Conservation (phyloP, 1,140 invertebrate genomes). For the Trachymyrmex septentrionalis region DNA sequence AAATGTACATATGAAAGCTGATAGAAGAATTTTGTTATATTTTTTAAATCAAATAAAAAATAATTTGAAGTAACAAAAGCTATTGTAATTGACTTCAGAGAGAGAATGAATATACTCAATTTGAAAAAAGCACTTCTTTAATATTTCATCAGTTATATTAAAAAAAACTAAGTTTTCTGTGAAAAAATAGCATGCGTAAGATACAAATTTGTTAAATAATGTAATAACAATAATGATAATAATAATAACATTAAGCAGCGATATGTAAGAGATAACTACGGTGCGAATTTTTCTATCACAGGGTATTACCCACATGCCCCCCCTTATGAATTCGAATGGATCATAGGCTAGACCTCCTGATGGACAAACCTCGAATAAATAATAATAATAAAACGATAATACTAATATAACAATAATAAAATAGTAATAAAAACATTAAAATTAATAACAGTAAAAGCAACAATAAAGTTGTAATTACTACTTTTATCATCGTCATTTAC, state of each 20-base stretch:
- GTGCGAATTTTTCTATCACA: conserved; percentile 1
- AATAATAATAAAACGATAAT: conserved; percentile 16
- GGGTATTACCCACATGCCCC: conserved; percentile 13
- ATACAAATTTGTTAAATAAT: conserved; percentile 62
- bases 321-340: not conserved
- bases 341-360: not conserved
- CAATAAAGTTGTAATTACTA: conserved; percentile 68
- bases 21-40: conserved; percentile 25
- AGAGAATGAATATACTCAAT: conserved; percentile 23
- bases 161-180: conserved; percentile 64
- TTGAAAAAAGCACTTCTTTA: conserved; percentile 45
- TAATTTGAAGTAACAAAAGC: conserved; percentile 55
- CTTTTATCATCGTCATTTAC: conserved; percentile 67
- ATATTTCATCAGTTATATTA: conserved; percentile 33
- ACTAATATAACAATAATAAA: conserved; percentile 11
- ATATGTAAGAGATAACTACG: not conserved
- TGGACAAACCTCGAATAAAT: conserved; percentile 16
- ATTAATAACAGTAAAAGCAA: conserved; percentile 39
- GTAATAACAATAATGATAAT: conserved; percentile 65
- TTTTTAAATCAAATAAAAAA: conserved; percentile 2
- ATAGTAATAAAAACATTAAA: conserved; percentile 6
- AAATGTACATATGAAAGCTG: not conserved
- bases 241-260: conserved; percentile 45
- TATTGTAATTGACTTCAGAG: conserved; percentile 53
- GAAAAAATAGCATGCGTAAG: conserved; percentile 59